phyloP scores from a whole-genome alignment of 2,888 invertebrate genomes.

The Xylota segnis region DNA sequence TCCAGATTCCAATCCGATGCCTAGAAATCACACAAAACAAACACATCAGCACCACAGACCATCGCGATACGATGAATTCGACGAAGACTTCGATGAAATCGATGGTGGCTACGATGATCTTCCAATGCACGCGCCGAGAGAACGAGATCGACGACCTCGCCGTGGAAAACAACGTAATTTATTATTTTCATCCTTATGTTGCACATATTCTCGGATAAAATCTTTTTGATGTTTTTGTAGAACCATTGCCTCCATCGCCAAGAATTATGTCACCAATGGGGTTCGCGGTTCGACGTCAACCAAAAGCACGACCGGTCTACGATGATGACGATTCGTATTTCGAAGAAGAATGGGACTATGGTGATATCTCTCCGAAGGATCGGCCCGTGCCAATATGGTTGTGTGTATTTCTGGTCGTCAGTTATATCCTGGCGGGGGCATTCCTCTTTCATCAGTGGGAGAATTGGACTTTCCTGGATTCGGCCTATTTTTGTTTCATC shows the following conservation, averaged over 20 bases:
- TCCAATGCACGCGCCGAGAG: conserved; percentile 74
- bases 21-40: conserved; percentile 75
- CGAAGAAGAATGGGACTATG: conserved; percentile 86
- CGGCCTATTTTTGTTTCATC: conserved; percentile 97
- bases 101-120: conserved; percentile 80
- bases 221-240: conserved; percentile 16
- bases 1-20: conserved; percentile 79
- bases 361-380: conserved; percentile 83
- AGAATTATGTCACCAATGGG: conserved; percentile 89
- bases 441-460: conserved; percentile 95
- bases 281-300: conserved; percentile 87
- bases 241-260: conserved; percentile 85
- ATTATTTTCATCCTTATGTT: no score
- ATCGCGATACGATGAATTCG: conserved; percentile 80
- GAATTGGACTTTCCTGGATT: conserved; percentile 93
- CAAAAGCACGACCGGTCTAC: conserved; percentile 85
- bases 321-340: conserved; percentile 87
- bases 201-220: not conserved
- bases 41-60: conserved; percentile 68
- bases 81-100: conserved; percentile 81
- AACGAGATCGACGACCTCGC: conserved; percentile 77
- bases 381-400: conserved; percentile 94
- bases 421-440: conserved; percentile 95
- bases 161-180: conserved; percentile 77
- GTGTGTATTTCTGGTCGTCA: conserved; percentile 94